These are phyloP conservation scores for Columba guinea DNA, from an alignment of 2,797 vertebrate species.

Conservation along the genomic window DNA sequence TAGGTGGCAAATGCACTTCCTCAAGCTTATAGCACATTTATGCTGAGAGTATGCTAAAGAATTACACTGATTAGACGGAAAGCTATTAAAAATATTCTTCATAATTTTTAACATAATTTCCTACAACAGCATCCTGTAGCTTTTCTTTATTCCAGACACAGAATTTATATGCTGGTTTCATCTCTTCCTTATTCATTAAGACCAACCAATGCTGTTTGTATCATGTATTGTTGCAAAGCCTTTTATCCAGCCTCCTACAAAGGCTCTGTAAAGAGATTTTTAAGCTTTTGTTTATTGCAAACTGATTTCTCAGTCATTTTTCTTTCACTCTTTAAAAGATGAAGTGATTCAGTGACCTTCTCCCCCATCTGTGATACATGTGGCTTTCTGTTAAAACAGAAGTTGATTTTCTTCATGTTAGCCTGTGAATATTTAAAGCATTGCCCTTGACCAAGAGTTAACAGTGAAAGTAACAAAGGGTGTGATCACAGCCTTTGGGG, in stretches of 20 bases:
- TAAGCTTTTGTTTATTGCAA: background rate
- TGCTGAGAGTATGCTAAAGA: background rate
- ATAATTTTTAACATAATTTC: constrained; percentile 24
- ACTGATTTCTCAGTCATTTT: background rate
- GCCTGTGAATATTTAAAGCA: background rate
- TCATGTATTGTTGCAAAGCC: background rate
- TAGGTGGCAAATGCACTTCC: constrained; percentile 3
- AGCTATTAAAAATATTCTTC: constrained; percentile 3
- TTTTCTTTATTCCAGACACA: background rate
- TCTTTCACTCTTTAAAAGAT: background rate
- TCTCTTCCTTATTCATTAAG: background rate
- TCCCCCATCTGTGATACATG: background rate
- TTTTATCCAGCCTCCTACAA: background rate
- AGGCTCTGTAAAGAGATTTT: background rate
- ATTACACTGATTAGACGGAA: constrained; percentile 16
- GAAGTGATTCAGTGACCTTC: background rate
- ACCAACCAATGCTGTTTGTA: background rate
- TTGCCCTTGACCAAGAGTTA: background rate
- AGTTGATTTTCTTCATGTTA: background rate
- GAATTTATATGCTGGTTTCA: background rate
- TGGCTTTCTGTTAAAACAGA: background rate
- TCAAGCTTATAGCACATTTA: background rate
- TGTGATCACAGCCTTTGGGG: background rate
- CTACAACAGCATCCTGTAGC: background rate
- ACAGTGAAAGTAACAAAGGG: background rate